Percentiles rank a stretch among this genome's conserved stretches.
phyloP scores from a whole-genome alignment of 2,113 vertebrate species.

The Corythornis vintsioides region DNA sequence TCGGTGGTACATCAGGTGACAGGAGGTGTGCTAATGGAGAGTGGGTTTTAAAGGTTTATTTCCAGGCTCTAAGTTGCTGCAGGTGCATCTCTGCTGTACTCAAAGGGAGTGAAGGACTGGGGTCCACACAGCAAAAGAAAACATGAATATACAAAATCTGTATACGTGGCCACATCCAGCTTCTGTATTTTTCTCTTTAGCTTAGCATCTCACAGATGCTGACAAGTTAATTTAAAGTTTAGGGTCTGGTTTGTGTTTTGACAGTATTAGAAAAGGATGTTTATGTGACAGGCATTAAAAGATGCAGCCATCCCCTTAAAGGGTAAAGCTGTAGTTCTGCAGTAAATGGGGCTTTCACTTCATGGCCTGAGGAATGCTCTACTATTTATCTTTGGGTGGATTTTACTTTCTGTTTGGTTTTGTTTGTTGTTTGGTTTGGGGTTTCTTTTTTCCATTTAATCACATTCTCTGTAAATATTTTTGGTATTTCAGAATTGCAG shows the following conservation, averaged over 20 bases:
- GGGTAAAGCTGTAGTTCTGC: not conserved
- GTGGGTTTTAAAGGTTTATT: slow-evolving; percentile 55
- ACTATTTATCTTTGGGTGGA: not conserved
- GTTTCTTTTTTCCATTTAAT: not conserved
- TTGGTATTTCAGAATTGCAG: not conserved
- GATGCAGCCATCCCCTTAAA: not conserved
- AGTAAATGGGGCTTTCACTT: not conserved
- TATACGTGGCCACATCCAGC: not conserved
- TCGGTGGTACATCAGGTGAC: slow-evolving; percentile 52
- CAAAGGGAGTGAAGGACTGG: not conserved
- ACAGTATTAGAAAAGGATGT: slow-evolving; percentile 25
- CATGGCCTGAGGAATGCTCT: not conserved
- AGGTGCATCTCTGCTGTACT: slow-evolving; percentile 62
- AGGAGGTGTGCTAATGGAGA: slow-evolving; percentile 31
- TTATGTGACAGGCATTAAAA: slow-evolving; percentile 7
- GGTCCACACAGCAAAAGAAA: slow-evolving; percentile 30
- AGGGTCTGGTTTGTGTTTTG: slow-evolving; percentile 12
- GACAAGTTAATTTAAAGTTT: slow-evolving; percentile 33
- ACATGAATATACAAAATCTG: slow-evolving; percentile 11
- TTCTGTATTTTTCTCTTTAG: slow-evolving; percentile 31
- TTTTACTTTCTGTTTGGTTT: not conserved
- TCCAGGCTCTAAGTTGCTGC: slow-evolving; percentile 56
- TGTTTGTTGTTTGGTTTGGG: not conserved
- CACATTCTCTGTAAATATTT: not conserved
- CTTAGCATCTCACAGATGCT: not conserved